Evolutionary conservation across 2,113 vertebrate species (phyloP).

Genomic region (Osmerus mordax): DNA sequence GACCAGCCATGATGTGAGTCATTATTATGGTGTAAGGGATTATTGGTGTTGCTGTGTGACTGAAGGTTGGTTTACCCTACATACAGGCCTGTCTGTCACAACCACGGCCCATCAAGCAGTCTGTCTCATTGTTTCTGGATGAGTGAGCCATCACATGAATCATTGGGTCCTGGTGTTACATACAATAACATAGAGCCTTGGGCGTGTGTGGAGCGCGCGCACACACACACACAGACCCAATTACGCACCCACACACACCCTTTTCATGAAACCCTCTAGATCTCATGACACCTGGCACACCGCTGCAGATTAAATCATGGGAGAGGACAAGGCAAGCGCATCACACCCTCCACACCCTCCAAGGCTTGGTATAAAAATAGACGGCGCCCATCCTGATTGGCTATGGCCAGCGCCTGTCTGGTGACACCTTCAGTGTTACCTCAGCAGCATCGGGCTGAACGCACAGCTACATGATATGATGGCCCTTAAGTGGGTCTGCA

Average conservation of each 20-base stretch:
- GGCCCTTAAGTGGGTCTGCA: conserved; percentile 29
- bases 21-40: too few species aligned
- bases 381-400: too few species aligned
- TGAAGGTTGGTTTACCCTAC: too few species aligned
- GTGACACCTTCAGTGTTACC: conserved; percentile 28
- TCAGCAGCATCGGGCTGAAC: conserved; percentile 18
- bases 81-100: neutral
- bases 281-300: too few species aligned
- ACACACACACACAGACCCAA: too few species aligned
- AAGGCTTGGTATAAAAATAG: too few species aligned
- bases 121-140: conserved; percentile 21
- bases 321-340: conserved; percentile 1
- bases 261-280: too few species aligned
- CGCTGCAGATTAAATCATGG: neutral
- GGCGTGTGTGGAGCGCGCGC: neutral
- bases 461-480: conserved; percentile 46
- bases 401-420: neutral
- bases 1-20: too few species aligned
- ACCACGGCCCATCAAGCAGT: conserved; percentile 38
- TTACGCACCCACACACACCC: too few species aligned
- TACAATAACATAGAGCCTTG: neutral
- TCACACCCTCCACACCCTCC: too few species aligned
- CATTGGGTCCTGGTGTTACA: conserved; percentile 30
- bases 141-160: conserved; percentile 34
- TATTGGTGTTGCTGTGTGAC: too few species aligned